These are phyloP conservation scores for Pampus argenteus DNA, from an alignment of 2,797 vertebrate species.

Conservation along the genomic window DNA sequence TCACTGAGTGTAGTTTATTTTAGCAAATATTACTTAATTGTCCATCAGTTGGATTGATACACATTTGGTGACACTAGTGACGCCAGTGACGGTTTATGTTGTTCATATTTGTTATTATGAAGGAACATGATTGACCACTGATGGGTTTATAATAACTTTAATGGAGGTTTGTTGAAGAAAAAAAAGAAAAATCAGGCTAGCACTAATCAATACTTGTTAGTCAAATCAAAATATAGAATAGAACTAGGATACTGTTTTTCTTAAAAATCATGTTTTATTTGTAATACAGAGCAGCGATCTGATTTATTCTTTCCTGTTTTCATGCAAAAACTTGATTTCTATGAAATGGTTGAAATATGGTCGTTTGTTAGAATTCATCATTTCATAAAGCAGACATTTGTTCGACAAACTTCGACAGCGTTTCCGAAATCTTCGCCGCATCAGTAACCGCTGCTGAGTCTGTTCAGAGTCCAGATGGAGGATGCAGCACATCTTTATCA, in stretches of 20 bases:
- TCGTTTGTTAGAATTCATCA: neutral
- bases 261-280: neutral
- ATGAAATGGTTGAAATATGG: neutral
- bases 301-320: neutral
- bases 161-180: neutral
- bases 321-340: neutral
- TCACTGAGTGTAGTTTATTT: too few species aligned
- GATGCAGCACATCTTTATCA: constrained; percentile 31
- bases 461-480: constrained; percentile 29
- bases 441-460: neutral
- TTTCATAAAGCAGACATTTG: neutral
- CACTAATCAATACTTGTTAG: neutral
- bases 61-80: neutral
- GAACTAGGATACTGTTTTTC: neutral
- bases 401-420: neutral
- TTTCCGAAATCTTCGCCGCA: neutral
- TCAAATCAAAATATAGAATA: neutral
- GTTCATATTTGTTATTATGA: neutral
- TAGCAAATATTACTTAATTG: neutral
- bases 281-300: neutral
- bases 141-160: neutral
- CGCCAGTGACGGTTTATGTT: neutral
- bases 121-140: neutral
- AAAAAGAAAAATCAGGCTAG: neutral
- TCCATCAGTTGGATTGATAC: neutral